Conservation (phyloP, 2,797 vertebrate genomes). For the Macropodus opercularis region DNA sequence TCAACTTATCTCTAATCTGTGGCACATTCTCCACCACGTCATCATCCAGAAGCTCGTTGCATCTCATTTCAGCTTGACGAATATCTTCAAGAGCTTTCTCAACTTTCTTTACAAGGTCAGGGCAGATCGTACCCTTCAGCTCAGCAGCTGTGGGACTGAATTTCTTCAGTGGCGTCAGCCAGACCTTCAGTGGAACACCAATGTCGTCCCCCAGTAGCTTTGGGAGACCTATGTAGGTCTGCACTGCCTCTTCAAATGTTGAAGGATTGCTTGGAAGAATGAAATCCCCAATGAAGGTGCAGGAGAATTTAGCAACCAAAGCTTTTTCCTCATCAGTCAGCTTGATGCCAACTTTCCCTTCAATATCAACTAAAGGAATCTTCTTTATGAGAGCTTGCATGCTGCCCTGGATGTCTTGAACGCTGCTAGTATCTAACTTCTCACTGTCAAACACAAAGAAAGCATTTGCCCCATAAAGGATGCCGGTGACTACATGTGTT, state of each 20-base stretch:
- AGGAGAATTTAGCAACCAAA: slow-evolving; percentile 43
- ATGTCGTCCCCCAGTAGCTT: slow-evolving; percentile 43
- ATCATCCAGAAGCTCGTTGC: slow-evolving; percentile 30
- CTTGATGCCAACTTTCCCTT: background rate
- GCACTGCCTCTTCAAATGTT: slow-evolving; percentile 43
- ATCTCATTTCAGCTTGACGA: slow-evolving; percentile 15
- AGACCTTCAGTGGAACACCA: slow-evolving; percentile 58
- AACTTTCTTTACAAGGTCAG: slow-evolving; percentile 11
- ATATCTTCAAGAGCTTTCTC: slow-evolving; percentile 34
- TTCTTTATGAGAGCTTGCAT: slow-evolving; percentile 45
- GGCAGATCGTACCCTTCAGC: slow-evolving; percentile 34
- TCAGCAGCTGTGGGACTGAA: background rate
- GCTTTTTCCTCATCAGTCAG: slow-evolving; percentile 27
- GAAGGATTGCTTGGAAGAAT: slow-evolving; percentile 38
- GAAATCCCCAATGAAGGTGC: slow-evolving; percentile 66
- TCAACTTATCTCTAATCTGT: slow-evolving; percentile 4
- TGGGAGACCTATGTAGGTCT: slow-evolving; percentile 48
- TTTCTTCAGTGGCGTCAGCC: slow-evolving; percentile 59
- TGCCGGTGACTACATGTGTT: slow-evolving; percentile 61
- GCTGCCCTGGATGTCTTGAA: slow-evolving; percentile 17
- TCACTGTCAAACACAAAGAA: slow-evolving; percentile 8
- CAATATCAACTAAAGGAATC: slow-evolving; percentile 21
- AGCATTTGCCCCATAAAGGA: slow-evolving; percentile 47
- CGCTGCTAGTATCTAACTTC: slow-evolving; percentile 19
- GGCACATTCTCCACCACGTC: slow-evolving; percentile 5